Evolutionary conservation across 2,113 vertebrate genomes (phyloP).

Genomic region (Phocoena phocoena): DNA sequence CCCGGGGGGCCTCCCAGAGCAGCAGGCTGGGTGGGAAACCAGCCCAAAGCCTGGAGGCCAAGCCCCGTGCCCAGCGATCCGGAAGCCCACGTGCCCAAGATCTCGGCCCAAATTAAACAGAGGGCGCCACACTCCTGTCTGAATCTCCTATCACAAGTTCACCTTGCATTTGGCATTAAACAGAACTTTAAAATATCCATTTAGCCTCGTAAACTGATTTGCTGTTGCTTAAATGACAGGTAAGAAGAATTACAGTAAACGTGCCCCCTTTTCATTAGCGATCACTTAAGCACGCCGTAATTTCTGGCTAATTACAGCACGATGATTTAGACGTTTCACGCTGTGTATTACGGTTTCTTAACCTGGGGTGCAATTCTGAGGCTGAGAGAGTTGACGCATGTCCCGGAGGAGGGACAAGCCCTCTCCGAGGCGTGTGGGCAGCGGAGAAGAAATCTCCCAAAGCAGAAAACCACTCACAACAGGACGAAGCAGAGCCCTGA

Average conservation of each 20-base stretch:
- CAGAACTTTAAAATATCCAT: constrained; percentile 10
- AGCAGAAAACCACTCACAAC: constrained; percentile 32
- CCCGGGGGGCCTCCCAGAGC: not conserved
- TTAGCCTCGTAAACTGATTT: not conserved
- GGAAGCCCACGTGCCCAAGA: not conserved
- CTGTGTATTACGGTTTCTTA: not conserved
- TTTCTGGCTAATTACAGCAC: constrained; percentile 1
- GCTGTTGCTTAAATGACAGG: not conserved
- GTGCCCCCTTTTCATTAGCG: not conserved
- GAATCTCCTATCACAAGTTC: not conserved
- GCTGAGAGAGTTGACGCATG: not conserved
- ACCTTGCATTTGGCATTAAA: not conserved
- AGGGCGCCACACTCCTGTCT: not conserved
- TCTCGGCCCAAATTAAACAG: not conserved
- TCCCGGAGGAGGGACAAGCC: not conserved
- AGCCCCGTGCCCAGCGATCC: not conserved
- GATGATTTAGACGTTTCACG: not conserved
- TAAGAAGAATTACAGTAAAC: not conserved
- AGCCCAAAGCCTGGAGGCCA: not conserved
- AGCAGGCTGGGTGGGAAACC: not conserved
- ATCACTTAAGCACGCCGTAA: not conserved
- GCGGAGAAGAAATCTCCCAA: not conserved
- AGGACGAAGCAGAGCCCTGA: not conserved
- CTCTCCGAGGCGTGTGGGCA: not conserved
- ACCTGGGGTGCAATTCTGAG: not conserved